Conservation (phyloP, 2,888 invertebrate genomes). For the Eilema griseolum region DNA sequence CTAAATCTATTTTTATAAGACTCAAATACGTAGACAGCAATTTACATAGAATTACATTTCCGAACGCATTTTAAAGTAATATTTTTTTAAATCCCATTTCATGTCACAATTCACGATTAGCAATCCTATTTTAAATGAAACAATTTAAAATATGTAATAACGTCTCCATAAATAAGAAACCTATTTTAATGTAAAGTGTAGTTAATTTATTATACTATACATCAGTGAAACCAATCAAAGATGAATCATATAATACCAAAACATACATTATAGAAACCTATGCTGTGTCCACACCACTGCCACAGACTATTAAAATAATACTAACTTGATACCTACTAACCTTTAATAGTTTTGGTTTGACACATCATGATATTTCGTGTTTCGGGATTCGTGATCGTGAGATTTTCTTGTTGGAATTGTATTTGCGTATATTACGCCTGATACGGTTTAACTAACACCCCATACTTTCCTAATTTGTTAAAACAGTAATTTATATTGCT, state of each 20-base stretch:
- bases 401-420: conserved; percentile 56
- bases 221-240: no score
- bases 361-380: conserved; percentile 46
- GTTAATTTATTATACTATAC: not conserved
- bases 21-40: no score
- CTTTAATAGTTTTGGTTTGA: conserved; percentile 62
- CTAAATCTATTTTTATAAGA: no score
- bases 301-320: no score
- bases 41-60: not conserved
- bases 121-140: not conserved
- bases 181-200: not conserved
- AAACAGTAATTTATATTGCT: conserved; percentile 47
- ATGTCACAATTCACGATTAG: not conserved
- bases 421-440: conserved; percentile 57
- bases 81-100: not conserved
- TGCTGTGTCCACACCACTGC: no score
- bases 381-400: conserved; percentile 43
- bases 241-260: no score
- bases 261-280: conserved; percentile 37
- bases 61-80: not conserved
- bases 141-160: not conserved
- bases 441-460: conserved; percentile 53
- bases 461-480: conserved; percentile 44
- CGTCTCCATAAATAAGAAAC: not conserved
- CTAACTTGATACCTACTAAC: no score